These are phyloP conservation scores for pig (Sus scrofa) DNA, from an alignment of 2,113 vertebrate genomes.

Conservation along the genomic window T2T-Sscrofa CM000817.6:105552501-105553000, in stretches of 20 bases:
- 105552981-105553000: not conserved
- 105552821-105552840: not conserved
- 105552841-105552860: not conserved
- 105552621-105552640: not conserved
- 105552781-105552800: not conserved
- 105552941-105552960: not conserved
- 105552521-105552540: not conserved
- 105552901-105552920: slow-evolving; percentile 7
- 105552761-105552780: not conserved
- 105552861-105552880: not conserved
- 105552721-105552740: no score
- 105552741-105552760: not conserved
- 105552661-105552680: not conserved
- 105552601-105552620: not conserved
- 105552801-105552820: not conserved
- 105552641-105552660: not conserved
- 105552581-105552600: not conserved
- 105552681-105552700: not conserved
- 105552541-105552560: not conserved
- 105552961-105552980: slow-evolving; percentile 21
- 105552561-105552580: not conserved
- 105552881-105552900: not conserved
- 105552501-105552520: not conserved
- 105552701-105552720: not conserved
- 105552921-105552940: slow-evolving; percentile 5